A percentile compares a stretch with the other conserved stretches of the same genome.
These are phyloP conservation scores for Meiosimyza decipiens DNA, from an alignment of 2,888 invertebrate species.

Conservation along the genomic window DNA sequence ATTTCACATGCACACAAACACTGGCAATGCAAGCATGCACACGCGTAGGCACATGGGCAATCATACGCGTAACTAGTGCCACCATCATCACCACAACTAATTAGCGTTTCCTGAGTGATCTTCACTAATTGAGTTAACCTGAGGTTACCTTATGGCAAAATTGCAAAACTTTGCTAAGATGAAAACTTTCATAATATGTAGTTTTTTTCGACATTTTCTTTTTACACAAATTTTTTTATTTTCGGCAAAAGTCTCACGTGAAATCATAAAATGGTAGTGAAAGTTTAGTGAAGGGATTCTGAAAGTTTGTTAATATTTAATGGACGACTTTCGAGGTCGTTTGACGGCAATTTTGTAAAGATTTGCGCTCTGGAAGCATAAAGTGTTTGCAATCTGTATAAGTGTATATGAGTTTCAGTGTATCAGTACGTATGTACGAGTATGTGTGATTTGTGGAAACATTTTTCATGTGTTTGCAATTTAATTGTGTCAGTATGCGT, in stretches of 20 bases:
- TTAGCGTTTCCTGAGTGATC: constrained; percentile 6
- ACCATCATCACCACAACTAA: neutral
- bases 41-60: neutral
- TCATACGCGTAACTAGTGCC: too few species aligned
- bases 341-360: too few species aligned
- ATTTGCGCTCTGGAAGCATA: too few species aligned
- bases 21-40: neutral
- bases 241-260: neutral
- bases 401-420: too few species aligned
- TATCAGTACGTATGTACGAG: neutral
- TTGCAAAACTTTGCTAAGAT: neutral
- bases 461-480: neutral
- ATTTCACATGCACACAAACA: neutral
- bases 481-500: neutral
- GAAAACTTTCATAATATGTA: too few species aligned
- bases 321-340: neutral
- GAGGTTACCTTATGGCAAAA: neutral
- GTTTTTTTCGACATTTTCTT: neutral
- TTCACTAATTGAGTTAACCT: constrained; percentile 11
- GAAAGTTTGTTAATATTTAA: constrained; percentile 17
- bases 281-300: constrained; percentile 4
- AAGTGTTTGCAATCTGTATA: too few species aligned
- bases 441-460: neutral
- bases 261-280: neutral
- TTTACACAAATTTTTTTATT: neutral